Evolutionary conservation across 2,888 invertebrate species (phyloP).

Genomic region (Lithophane socia): DNA sequence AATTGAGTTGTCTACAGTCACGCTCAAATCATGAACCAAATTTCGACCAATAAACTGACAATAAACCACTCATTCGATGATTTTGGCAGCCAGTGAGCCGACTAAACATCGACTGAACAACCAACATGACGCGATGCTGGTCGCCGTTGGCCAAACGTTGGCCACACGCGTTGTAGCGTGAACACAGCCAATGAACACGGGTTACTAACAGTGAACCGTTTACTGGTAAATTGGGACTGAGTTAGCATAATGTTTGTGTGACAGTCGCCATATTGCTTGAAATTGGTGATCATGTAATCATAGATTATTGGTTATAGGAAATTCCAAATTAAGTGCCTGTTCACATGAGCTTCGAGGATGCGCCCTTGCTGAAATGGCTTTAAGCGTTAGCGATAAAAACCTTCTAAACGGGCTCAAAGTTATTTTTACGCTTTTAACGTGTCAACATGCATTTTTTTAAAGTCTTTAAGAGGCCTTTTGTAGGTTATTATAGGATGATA

Average conservation of each 20-base stretch:
- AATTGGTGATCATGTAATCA: conserved; percentile 19
- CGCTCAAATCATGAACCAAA: conserved; percentile 19
- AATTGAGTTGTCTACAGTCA: neutral
- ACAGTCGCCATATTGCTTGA: conserved; percentile 17
- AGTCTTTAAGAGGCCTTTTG: neutral
- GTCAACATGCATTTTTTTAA: neutral
- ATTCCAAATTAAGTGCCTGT: conserved; percentile 23
- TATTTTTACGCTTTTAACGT: neutral
- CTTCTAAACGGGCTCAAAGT: neutral
- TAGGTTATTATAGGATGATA: neutral
- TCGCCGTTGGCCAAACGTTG: conserved; percentile 32
- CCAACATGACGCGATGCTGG: conserved; percentile 23
- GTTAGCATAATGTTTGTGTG: conserved; percentile 27
- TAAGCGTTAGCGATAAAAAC: neutral
- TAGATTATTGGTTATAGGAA: conserved; percentile 14
- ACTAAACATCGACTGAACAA: conserved; percentile 19
- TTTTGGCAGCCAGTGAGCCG: conserved; percentile 33
- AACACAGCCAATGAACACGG: conserved; percentile 55
- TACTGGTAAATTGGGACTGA: conserved; percentile 6
- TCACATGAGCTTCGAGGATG: neutral
- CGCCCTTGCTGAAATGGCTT: neutral
- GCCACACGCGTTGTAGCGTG: conserved; percentile 48
- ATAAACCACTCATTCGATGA: conserved; percentile 24
- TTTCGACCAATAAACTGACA: conserved; percentile 19
- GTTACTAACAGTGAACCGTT: conserved; percentile 31